Conservation (phyloP, 2,113 vertebrate genomes). For the Zosterops japonicus region DNA sequence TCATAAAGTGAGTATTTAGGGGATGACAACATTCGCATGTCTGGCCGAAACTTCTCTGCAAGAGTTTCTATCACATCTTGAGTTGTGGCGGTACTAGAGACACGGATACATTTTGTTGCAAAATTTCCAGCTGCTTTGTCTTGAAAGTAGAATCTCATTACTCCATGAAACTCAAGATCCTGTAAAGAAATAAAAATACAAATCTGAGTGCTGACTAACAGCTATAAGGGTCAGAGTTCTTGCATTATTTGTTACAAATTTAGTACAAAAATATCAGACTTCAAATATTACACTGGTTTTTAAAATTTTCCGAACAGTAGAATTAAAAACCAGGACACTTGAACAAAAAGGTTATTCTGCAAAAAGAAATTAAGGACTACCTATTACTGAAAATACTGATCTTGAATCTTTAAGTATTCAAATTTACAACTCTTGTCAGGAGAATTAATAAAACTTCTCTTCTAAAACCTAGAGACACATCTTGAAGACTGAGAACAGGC, state of each 20-base stretch:
- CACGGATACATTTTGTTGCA: constrained; percentile 96
- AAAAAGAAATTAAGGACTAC: background rate
- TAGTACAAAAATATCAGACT: background rate
- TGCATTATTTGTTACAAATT: background rate
- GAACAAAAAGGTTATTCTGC: background rate
- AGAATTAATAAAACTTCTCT: background rate
- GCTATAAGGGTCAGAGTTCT: background rate
- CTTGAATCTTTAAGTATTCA: background rate
- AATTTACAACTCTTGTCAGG: background rate
- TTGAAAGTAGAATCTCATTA: constrained; percentile 99
- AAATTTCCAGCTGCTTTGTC: constrained; percentile 98
- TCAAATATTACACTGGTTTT: background rate
- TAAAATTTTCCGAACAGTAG: background rate
- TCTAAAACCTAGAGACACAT: background rate
- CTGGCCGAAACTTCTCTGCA: constrained; percentile 96
- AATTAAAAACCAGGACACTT: background rate
- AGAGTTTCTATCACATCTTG: constrained; percentile 98
- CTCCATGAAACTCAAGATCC: constrained; percentile 98
- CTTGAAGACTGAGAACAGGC: background rate
- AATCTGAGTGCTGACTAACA: background rate
- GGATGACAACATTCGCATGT: constrained; percentile 98
- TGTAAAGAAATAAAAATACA: constrained; percentile 61
- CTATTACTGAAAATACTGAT: background rate
- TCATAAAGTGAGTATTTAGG: constrained; percentile 96
- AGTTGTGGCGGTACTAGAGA: constrained; percentile 96